Evolutionary conservation across 2,113 vertebrate species (phyloP).

Genomic region (Propithecus coquereli): DNA sequence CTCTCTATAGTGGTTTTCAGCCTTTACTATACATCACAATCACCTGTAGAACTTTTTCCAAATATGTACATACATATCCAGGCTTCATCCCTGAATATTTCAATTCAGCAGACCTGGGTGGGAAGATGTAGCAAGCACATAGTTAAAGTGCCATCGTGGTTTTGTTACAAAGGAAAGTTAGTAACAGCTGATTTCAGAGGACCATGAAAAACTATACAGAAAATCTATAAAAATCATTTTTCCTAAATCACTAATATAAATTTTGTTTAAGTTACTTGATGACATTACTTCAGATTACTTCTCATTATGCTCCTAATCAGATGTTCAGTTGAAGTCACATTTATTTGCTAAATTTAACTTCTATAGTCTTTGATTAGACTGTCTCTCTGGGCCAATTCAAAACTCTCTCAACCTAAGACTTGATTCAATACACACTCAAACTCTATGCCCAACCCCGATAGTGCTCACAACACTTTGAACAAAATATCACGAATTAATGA

Average conservation of each 20-base stretch:
- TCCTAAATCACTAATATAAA: background rate
- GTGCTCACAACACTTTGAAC: background rate
- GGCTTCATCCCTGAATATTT: background rate
- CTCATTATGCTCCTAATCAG: background rate
- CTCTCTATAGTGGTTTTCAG: background rate
- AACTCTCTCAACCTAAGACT: background rate
- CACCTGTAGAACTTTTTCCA: background rate
- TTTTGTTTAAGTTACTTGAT: background rate
- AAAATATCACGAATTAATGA: background rate
- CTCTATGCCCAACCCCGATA: background rate
- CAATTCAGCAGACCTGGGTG: background rate
- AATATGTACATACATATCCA: background rate
- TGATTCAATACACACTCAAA: background rate
- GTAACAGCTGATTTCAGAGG: background rate
- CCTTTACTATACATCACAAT: background rate
- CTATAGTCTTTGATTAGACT: background rate
- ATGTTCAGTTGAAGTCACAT: background rate
- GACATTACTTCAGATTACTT: background rate
- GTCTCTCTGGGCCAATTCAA: background rate
- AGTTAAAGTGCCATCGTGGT: background rate
- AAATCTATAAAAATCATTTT: constrained; percentile 39
- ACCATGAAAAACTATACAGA: background rate
- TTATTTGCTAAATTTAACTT: background rate
- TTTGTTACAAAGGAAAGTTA: background rate
- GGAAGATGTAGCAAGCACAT: background rate